Percentiles rank a stretch among this genome's conserved stretches.
phyloP scores from a whole-genome alignment of 2,888 invertebrate species.

The Cepaea hortensis region DNA sequence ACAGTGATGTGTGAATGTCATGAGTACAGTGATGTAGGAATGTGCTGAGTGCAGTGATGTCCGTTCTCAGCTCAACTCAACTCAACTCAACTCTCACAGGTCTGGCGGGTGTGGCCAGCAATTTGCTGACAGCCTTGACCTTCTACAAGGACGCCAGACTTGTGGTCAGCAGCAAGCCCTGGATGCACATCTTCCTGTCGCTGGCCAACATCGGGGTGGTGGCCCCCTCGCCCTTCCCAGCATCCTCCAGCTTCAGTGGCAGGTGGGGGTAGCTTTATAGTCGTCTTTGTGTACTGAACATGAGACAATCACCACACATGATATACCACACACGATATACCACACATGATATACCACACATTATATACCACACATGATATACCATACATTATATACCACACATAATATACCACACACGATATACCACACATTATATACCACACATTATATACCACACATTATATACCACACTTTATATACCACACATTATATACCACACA shows the following conservation, averaged over 20 bases:
- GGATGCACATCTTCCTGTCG: slow-evolving; percentile 63
- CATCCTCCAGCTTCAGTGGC: slow-evolving; percentile 68
- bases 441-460: too few relatives aligned
- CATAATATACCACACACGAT: too few relatives aligned
- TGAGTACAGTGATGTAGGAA: too few relatives aligned
- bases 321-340: too few relatives aligned
- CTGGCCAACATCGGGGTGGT: slow-evolving; percentile 64
- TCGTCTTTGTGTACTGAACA: not conserved
- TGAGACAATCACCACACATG: not conserved
- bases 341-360: not conserved
- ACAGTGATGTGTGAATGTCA: too few relatives aligned
- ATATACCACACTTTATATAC: too few relatives aligned
- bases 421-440: too few relatives aligned
- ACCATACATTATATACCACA: not conserved
- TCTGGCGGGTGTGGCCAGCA: slow-evolving; percentile 57
- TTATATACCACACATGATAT: not conserved
- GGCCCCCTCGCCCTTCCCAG: slow-evolving; percentile 63
- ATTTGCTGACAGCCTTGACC: slow-evolving; percentile 56
- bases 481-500: too few relatives aligned
- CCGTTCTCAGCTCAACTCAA: too few relatives aligned
- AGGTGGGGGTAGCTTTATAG: slow-evolving; percentile 52
- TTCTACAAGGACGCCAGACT: slow-evolving; percentile 53
- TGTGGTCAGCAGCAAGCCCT: slow-evolving; percentile 45
- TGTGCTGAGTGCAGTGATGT: too few relatives aligned
- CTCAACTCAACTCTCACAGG: slow-evolving; percentile 33